Percentiles rank a stretch among this genome's conserved stretches.
phyloP scores from a whole-genome alignment of 2,888 invertebrate species.

The Parascotia fuliginaria region DNA sequence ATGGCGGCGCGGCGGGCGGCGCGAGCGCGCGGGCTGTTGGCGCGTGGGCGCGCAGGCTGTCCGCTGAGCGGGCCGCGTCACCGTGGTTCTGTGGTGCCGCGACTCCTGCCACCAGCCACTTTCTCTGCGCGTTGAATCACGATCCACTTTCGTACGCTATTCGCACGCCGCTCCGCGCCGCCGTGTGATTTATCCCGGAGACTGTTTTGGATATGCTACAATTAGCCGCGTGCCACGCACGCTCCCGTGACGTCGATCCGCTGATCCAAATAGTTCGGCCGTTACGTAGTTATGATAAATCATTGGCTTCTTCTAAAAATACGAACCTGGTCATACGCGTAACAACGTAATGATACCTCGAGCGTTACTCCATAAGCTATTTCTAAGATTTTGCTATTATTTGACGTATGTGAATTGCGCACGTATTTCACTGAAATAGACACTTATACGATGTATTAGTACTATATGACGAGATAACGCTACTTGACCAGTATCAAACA shows the following conservation, averaged over 20 bases:
- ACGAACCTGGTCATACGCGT: constrained; percentile 62
- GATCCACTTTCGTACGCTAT: constrained; percentile 68
- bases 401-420: constrained; percentile 38
- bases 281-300: constrained; percentile 77
- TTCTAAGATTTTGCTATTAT: constrained; percentile 40
- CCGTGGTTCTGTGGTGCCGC: constrained; percentile 41
- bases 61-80: constrained; percentile 66
- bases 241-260: constrained; percentile 76
- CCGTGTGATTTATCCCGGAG: constrained; percentile 60
- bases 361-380: constrained; percentile 49
- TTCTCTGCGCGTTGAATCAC: constrained; percentile 70
- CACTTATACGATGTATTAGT: background rate
- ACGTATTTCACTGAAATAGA: constrained; percentile 15
- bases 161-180: constrained; percentile 38
- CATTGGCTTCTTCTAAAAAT: constrained; percentile 72
- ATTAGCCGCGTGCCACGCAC: constrained; percentile 76
- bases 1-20: constrained; percentile 61
- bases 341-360: constrained; percentile 60
- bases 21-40: constrained; percentile 58
- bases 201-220: constrained; percentile 81
- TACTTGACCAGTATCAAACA: background rate
- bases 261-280: constrained; percentile 67
- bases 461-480: background rate
- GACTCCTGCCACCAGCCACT: constrained; percentile 50
- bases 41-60: constrained; percentile 80